A percentile compares a stretch with the other conserved stretches of the same genome.
Evolutionary conservation across 1,140 invertebrate genomes (phyloP).

Genomic region (Penaeus vannamei): DNA sequence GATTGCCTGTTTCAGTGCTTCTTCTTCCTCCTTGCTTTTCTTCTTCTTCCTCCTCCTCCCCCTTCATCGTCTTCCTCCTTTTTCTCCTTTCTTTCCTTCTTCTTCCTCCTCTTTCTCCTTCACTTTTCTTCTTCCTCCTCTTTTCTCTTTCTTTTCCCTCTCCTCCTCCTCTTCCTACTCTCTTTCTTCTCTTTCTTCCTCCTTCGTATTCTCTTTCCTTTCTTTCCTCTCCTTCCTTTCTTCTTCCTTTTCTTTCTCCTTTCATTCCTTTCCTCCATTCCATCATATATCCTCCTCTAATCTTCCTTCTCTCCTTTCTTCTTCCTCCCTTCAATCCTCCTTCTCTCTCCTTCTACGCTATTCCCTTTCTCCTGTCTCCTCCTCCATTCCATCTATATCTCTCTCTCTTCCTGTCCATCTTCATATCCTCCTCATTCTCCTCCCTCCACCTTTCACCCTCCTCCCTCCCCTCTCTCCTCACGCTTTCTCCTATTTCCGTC

Average conservation of each 20-base stretch:
- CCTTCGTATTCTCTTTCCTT: neutral
- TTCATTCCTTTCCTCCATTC: neutral
- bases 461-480: neutral
- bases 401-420: conserved; percentile 28
- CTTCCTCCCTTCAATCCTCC: neutral
- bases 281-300: too few relatives aligned
- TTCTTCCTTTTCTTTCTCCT: neutral
- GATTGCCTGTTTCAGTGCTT: too few relatives aligned
- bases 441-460: neutral
- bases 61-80: too few relatives aligned
- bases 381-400: neutral
- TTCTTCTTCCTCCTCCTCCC: too few relatives aligned
- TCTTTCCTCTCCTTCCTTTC: neutral
- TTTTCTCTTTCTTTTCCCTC: neutral
- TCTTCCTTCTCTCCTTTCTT: neutral
- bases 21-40: too few relatives aligned
- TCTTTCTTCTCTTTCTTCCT: neutral
- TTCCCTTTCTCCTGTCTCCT: neutral
- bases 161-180: neutral
- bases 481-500: neutral
- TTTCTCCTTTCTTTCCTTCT: too few relatives aligned
- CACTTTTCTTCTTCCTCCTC: neutral
- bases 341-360: neutral
- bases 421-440: neutral
- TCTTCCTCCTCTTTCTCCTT: too few relatives aligned